These are phyloP conservation scores for Elachura formosa DNA, from an alignment of 2,113 vertebrate species.

Conservation along the genomic window DNA sequence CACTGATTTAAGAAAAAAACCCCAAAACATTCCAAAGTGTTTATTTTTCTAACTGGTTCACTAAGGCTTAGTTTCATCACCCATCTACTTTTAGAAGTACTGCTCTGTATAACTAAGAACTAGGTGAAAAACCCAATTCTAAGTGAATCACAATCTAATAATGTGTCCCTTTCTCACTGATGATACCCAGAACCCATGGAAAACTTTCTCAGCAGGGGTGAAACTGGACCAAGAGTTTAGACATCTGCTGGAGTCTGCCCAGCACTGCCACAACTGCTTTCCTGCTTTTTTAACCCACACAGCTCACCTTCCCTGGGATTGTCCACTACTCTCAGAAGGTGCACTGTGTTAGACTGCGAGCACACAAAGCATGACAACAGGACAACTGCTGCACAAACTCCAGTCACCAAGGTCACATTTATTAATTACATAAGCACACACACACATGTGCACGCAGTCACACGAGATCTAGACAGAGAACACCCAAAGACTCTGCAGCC, in stretches of 20 bases:
- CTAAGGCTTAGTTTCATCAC: background rate
- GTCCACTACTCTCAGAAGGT: rapidly evolving
- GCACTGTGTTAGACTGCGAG: background rate
- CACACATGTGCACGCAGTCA: rapidly evolving
- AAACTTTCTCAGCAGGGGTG: background rate
- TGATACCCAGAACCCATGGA: rapidly evolving
- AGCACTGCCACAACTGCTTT: background rate
- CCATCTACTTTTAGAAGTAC: background rate
- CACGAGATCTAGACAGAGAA: background rate
- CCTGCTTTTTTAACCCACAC: background rate
- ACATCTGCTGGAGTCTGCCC: background rate
- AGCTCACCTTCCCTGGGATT: background rate
- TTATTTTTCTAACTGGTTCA: background rate
- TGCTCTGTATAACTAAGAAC: background rate
- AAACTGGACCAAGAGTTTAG: background rate
- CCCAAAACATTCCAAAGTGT: background rate
- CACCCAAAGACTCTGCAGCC: background rate
- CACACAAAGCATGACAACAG: background rate
- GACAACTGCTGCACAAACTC: background rate
- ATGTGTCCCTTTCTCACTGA: background rate
- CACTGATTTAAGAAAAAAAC: background rate
- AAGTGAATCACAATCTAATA: background rate
- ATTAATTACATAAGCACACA: background rate
- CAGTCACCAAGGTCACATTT: rapidly evolving
- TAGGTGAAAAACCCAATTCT: background rate